Evolutionary conservation across 2,797 vertebrate species (phyloP), one percentile per base, ranked within the genome.

Genomic region (Sparidentex hasta): DNA sequence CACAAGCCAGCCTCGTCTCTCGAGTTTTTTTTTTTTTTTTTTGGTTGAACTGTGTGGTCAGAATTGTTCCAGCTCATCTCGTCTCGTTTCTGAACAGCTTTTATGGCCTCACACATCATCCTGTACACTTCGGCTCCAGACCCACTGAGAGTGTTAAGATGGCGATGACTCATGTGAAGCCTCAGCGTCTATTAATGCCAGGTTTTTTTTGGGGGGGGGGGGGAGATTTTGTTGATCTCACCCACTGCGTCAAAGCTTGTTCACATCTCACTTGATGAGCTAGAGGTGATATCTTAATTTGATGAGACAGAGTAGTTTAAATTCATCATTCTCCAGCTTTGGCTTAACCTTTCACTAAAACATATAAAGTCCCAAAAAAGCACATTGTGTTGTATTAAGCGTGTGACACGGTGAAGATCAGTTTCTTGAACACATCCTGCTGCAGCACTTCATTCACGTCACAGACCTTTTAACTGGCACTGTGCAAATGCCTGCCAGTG

Each of bases 91-190:
- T 67, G 71, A 78, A 25, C 74, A 71, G 72, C 58, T 87, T 91
- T 90, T 81, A 88, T 78, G 65, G 80, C 73, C 88, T 87, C 88
- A 87, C 89, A 90, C 81, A 78, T 88, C 87, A 85, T 90, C 71
- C 74, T 64, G 67, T 63, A 69, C 71, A 78, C 54, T 82, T 55
- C 33, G 61, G 83, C 76, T 71, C 75, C 73, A 85, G 71, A 83
- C 33, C 50, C 50, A 76, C 8, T 51, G 70, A 84, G 66, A 69
- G 61, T 52, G 85, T 82, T 82, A 80, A 85, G 65, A 72, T 72
- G 65, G n/a, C 11, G 74, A 74, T 87, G 80, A 90, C 84, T 90
- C 80, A 86, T 67, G 33, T 33, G 23, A 68, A 87, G 83, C 76
- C 65, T 71, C 51, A 55, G 44, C 55, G 68, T 85, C 48, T 69